phyloP scores from a whole-genome alignment of 2,888 invertebrate genomes.

The Lithophane socia region DNA sequence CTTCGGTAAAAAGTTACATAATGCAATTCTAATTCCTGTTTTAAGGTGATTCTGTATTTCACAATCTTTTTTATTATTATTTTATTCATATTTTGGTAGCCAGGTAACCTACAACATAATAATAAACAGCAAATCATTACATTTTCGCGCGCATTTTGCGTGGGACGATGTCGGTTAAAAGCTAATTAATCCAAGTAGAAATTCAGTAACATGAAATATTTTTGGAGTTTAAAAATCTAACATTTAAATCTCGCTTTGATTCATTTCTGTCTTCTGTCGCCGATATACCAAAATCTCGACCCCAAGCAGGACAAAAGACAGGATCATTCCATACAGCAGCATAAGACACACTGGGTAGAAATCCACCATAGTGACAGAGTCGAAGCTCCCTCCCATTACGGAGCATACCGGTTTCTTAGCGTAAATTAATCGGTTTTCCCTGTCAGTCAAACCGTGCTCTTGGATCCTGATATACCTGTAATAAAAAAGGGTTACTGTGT shows the following conservation, averaged over 20 bases:
- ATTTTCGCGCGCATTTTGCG: no score
- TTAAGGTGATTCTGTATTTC: no score
- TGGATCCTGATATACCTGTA: slow-evolving; percentile 88
- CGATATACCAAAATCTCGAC: slow-evolving; percentile 76
- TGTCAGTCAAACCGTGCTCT: slow-evolving; percentile 91
- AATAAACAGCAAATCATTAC: neutral
- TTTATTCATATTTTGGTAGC: neutral
- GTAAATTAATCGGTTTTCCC: slow-evolving; percentile 89
- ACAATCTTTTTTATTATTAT: neutral
- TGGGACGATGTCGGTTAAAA: neutral
- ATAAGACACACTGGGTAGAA: slow-evolving; percentile 88
- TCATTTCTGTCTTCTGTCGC: neutral
- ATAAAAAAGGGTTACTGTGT: slow-evolving; percentile 36
- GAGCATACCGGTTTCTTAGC: slow-evolving; percentile 91
- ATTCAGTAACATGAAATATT: no score
- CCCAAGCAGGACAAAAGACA: slow-evolving; percentile 74
- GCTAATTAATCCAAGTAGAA: neutral
- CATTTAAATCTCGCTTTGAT: slow-evolving; percentile 1
- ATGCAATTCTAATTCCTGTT: neutral
- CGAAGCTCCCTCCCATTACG: slow-evolving; percentile 89
- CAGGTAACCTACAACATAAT: neutral
- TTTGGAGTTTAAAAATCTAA: neutral
- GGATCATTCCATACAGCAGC: slow-evolving; percentile 81
- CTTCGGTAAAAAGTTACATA: no score
- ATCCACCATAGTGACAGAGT: slow-evolving; percentile 91